Percentiles rank a stretch among this genome's conserved stretches.
Evolutionary conservation across 2,888 invertebrate species (phyloP).

Genomic region (Hydropsyche betteni): DNA sequence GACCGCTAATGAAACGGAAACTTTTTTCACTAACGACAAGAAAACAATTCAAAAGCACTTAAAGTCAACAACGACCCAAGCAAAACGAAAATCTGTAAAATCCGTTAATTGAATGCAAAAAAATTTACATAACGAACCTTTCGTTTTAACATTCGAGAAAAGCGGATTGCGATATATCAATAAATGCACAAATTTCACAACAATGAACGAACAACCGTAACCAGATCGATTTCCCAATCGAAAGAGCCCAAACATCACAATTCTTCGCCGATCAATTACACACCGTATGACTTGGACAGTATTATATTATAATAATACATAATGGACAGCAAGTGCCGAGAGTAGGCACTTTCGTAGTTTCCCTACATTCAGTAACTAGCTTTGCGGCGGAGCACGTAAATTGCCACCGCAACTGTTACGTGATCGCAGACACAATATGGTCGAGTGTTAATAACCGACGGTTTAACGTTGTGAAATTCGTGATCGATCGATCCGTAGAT

Average conservation of each 20-base stretch:
- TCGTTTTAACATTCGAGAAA: too few relatives aligned
- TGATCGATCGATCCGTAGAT: slow-evolving; percentile 5
- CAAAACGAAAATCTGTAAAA: too few relatives aligned
- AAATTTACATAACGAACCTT: too few relatives aligned
- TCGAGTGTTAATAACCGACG: slow-evolving; percentile 9
- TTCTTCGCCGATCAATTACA: slow-evolving; percentile 7
- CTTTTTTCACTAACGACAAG: too few relatives aligned
- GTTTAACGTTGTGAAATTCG: slow-evolving; percentile 9
- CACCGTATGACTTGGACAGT: not conserved
- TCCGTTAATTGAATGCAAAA: too few relatives aligned
- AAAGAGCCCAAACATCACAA: not conserved
- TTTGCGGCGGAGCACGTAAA: slow-evolving; percentile 9
- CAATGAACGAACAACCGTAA: not conserved
- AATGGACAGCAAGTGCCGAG: not conserved
- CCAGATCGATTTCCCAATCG: not conserved
- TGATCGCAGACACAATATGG: not conserved
- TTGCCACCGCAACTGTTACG: slow-evolving; percentile 21
- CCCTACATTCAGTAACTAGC: too few relatives aligned
- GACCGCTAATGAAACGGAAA: too few relatives aligned
- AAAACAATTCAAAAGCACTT: too few relatives aligned
- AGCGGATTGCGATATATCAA: too few relatives aligned
- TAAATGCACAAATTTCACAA: too few relatives aligned
- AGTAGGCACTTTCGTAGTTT: too few relatives aligned
- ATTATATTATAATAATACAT: slow-evolving; percentile 1
- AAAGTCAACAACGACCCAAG: too few relatives aligned